A percentile compares a stretch with the other conserved stretches of the same genome.
phyloP scores from a whole-genome alignment of 2,888 invertebrate genomes.

The Acanthoscelides obtectus region DNA sequence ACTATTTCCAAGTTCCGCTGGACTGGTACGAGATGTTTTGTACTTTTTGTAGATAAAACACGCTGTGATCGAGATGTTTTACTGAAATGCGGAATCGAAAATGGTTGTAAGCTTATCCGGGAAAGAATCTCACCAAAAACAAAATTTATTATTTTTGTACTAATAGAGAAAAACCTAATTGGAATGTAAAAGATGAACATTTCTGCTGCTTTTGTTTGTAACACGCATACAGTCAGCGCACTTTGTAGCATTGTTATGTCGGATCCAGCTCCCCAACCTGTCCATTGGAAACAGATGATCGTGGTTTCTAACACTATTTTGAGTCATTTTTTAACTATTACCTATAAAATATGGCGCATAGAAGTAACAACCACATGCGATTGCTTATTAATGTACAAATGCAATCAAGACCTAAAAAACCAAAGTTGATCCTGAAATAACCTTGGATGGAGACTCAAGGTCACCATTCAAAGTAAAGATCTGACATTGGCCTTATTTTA shows the following conservation, averaged over 20 bases:
- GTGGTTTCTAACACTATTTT: not conserved
- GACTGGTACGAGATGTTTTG: not conserved
- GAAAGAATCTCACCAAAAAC: constrained; percentile 14
- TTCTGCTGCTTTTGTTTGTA: not conserved
- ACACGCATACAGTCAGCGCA: not conserved
- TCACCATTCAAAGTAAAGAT: no score
- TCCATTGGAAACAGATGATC: not conserved
- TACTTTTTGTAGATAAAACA: constrained; percentile 14
- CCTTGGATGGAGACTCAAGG: no score
- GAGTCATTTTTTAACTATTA: no score
- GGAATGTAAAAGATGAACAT: not conserved
- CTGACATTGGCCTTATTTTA: no score
- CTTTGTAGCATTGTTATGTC: not conserved
- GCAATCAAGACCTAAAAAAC: no score
- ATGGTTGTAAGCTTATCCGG: constrained; percentile 2
- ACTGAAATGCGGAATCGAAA: not conserved
- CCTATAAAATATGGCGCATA: no score
- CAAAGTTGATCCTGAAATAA: no score
- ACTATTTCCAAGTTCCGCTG: not conserved
- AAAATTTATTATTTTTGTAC: constrained; percentile 1
- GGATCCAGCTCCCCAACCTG: not conserved
- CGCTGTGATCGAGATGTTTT: constrained; percentile 15
- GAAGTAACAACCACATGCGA: no score
- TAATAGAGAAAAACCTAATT: not conserved
- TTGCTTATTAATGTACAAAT: no score